Evolutionary conservation across 2,797 vertebrate species (phyloP).

Genomic region (Rhadinocentrus ornatus): DNA sequence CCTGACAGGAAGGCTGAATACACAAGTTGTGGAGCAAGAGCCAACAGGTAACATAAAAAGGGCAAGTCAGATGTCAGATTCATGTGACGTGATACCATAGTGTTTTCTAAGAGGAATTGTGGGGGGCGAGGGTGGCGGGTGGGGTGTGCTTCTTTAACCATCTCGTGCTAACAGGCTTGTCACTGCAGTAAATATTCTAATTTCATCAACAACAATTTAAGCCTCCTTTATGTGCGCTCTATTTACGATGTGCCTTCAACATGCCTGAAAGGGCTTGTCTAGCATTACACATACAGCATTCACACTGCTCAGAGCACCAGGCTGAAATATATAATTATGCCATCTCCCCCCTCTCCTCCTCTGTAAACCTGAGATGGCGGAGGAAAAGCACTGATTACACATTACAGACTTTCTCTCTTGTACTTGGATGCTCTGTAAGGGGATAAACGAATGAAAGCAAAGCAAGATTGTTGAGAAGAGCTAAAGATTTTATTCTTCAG

Average conservation of each 20-base stretch:
- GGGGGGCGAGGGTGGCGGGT: slow-evolving; percentile 42
- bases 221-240: slow-evolving; percentile 70
- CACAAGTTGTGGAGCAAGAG: slow-evolving; percentile 60
- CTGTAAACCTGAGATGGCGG: slow-evolving; percentile 78
- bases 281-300: slow-evolving; percentile 77
- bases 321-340: slow-evolving; percentile 83
- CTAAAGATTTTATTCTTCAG: slow-evolving; percentile 54
- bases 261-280: slow-evolving; percentile 79
- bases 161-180: slow-evolving; percentile 61
- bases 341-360: slow-evolving; percentile 69
- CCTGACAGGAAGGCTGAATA: slow-evolving; percentile 63
- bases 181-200: slow-evolving; percentile 71
- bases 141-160: slow-evolving; percentile 40
- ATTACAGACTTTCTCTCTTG: slow-evolving; percentile 72
- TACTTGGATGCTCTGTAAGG: slow-evolving; percentile 64
- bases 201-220: slow-evolving; percentile 80
- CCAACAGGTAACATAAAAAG: slow-evolving; percentile 68
- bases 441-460: slow-evolving; percentile 67
- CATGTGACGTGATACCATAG: slow-evolving; percentile 30
- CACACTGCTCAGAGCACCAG: slow-evolving; percentile 66
- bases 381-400: slow-evolving; percentile 79
- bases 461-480: slow-evolving; percentile 46
- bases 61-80: slow-evolving; percentile 31
- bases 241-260: slow-evolving; percentile 71
- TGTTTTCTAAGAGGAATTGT: slow-evolving; percentile 19